These are phyloP conservation scores for Nemoura dubitans DNA, from an alignment of 2,888 invertebrate species.

Conservation along the genomic window DNA sequence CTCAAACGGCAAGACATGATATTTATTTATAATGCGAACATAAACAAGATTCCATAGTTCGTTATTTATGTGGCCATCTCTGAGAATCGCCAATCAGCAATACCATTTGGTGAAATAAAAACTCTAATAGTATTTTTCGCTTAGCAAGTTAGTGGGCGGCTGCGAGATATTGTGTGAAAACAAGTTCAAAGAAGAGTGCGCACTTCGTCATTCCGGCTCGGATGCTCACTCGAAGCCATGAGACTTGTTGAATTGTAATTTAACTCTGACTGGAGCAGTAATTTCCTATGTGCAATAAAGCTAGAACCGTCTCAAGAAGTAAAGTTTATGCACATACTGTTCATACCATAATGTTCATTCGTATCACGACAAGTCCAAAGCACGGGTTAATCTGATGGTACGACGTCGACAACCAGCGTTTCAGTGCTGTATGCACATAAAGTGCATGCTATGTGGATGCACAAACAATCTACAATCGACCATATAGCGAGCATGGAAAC, in stretches of 20 bases:
- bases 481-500: background rate
- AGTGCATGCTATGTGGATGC: background rate
- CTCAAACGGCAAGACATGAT: background rate
- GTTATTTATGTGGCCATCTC: background rate
- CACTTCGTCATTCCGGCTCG: background rate
- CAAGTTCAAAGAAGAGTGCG: background rate
- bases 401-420: background rate
- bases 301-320: background rate
- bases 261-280: background rate
- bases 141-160: background rate
- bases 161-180: background rate
- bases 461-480: background rate
- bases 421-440: background rate
- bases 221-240: background rate
- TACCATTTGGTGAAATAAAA: background rate
- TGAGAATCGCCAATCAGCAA: background rate
- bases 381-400: background rate
- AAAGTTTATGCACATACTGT: background rate
- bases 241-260: background rate
- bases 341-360: background rate
- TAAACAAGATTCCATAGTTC: background rate
- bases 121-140: background rate
- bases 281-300: background rate
- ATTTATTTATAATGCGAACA: background rate
- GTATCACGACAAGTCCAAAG: constrained; percentile 5